Conservation (phyloP, 2,888 invertebrate species). For the Fissipunctia ypsillon region DNA sequence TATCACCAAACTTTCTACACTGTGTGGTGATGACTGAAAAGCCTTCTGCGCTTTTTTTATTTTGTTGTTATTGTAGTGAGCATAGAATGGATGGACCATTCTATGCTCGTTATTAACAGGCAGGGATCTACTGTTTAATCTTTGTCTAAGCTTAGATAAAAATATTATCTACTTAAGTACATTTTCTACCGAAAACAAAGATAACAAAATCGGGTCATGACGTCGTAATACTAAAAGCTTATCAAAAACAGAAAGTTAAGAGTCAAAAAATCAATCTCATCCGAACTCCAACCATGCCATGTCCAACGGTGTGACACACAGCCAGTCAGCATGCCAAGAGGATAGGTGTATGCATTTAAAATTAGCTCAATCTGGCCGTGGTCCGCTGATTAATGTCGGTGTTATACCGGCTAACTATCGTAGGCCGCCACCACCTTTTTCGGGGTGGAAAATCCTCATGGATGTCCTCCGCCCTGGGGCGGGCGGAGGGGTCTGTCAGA, state of each 20-base stretch:
- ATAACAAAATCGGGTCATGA: not conserved
- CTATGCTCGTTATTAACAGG: not conserved
- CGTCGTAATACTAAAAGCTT: not conserved
- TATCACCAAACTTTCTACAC: not conserved
- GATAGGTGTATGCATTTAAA: conserved; percentile 61
- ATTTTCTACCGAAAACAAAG: not conserved
- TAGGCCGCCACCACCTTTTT: not conserved
- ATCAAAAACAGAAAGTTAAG: not conserved
- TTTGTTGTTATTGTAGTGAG: not conserved
- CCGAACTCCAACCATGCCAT: not conserved
- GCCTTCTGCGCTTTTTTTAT: no score
- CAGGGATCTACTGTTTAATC: not conserved
- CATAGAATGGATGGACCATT: no score
- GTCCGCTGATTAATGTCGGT: conserved; percentile 50
- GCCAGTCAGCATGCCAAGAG: conserved; percentile 37
- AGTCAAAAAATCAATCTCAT: not conserved
- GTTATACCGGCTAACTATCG: conserved; percentile 32
- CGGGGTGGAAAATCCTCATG: no score
- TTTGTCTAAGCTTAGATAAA: not conserved
- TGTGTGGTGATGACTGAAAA: not conserved
- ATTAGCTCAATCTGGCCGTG: conserved; percentile 57
- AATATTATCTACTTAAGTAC: not conserved
- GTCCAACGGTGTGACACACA: conserved; percentile 32
- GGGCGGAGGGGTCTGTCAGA: no score
- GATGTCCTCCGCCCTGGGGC: no score